These are phyloP conservation scores for Coenonympha glycerion DNA, from an alignment of 2,888 invertebrate genomes.

Conservation along the genomic window DNA sequence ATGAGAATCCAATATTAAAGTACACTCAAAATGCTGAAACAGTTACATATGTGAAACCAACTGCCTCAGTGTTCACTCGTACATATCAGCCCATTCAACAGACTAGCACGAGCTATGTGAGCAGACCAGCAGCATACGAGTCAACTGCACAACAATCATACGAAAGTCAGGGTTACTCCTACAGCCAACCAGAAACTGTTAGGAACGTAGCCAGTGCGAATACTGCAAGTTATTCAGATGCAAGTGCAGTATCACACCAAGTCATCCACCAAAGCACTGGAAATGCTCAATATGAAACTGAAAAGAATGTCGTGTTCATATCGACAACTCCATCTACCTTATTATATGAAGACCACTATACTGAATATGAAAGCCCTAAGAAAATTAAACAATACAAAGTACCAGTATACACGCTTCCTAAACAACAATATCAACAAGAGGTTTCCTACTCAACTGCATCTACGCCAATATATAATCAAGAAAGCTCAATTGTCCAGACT, in stretches of 20 bases:
- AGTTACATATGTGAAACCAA: slow-evolving; percentile 49
- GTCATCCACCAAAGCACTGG: slow-evolving; percentile 48
- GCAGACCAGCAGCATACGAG: slow-evolving; percentile 45
- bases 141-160: slow-evolving; percentile 38
- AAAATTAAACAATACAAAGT: slow-evolving; percentile 44
- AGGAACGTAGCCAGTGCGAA: slow-evolving; percentile 46
- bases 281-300: slow-evolving; percentile 39
- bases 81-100: slow-evolving; percentile 53
- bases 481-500: slow-evolving; percentile 40
- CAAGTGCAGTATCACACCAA: slow-evolving; percentile 63
- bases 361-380: slow-evolving; percentile 49
- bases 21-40: slow-evolving; percentile 55
- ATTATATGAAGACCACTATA: slow-evolving; percentile 59
- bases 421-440: slow-evolving; percentile 45
- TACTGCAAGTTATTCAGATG: slow-evolving; percentile 54
- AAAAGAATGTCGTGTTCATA: slow-evolving; percentile 49
- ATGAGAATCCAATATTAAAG: slow-evolving; percentile 59
- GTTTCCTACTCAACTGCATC: slow-evolving; percentile 47
- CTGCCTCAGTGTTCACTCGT: slow-evolving; percentile 49
- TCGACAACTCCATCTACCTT: slow-evolving; percentile 59
- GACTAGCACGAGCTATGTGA: slow-evolving; percentile 47
- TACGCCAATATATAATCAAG: slow-evolving; percentile 43
- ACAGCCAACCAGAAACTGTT: slow-evolving; percentile 63
- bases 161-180: slow-evolving; percentile 49
- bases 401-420: slow-evolving; percentile 42